A percentile compares a stretch with the other conserved stretches of the same genome.
Conservation (phyloP, 2,888 invertebrate species). For the Drosophila austrosaltans region DNA sequence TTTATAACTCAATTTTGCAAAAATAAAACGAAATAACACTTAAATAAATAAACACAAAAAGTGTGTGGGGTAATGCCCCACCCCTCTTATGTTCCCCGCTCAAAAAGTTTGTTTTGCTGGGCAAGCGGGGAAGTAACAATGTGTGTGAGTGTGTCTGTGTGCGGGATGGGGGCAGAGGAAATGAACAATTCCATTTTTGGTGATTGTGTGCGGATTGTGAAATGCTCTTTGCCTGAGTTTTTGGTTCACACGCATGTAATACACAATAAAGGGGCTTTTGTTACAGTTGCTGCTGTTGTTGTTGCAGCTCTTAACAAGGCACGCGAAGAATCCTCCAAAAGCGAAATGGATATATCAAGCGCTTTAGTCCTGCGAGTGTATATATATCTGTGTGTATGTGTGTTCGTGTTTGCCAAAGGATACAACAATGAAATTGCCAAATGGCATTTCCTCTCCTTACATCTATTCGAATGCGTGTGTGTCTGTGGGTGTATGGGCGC, state of each 20-base stretch:
- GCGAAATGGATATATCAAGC: constrained; percentile 71
- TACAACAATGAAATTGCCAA: constrained; percentile 64
- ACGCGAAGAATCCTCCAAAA: constrained; percentile 76
- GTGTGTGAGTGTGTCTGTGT: constrained; percentile 15
- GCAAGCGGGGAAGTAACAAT: constrained; percentile 36
- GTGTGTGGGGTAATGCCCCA: constrained; percentile 26
- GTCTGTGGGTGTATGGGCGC: constrained; percentile 14
- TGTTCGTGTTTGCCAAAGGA: constrained; percentile 51
- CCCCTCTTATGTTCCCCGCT: constrained; percentile 12
- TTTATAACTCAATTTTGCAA: constrained; percentile 71
- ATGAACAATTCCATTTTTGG: constrained; percentile 41
- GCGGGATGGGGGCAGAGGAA: constrained; percentile 53
- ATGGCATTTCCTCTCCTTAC: constrained; percentile 49
- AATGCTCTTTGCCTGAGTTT: constrained; percentile 46
- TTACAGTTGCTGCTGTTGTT: constrained; percentile 46
- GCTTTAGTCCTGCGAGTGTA: constrained; percentile 39
- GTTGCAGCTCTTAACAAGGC: constrained; percentile 69
- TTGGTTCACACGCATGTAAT: constrained; percentile 69
- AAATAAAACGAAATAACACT: constrained; percentile 75
- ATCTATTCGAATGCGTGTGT: constrained; percentile 14
- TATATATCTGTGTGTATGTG: neutral
- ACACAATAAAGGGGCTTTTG: constrained; percentile 47
- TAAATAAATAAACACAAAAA: constrained; percentile 65
- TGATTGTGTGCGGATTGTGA: constrained; percentile 39
- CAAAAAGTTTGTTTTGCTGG: constrained; percentile 60